Base-by-base conservation (phyloP, 2,113 vertebrate genomes). In the Cygnus atratus region DNA sequence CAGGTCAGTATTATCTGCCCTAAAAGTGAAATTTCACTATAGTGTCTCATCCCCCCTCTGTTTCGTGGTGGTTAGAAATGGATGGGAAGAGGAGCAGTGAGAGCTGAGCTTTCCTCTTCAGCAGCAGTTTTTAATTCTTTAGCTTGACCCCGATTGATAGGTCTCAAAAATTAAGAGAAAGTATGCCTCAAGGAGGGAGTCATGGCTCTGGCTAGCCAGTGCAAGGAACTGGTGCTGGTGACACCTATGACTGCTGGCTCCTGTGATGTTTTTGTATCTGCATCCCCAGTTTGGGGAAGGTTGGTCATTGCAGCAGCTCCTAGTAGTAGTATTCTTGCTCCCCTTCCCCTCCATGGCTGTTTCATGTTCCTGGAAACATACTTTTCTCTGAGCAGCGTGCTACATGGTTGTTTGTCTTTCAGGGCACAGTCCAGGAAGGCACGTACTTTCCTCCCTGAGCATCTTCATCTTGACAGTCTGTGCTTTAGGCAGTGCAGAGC, bases 381-480 rank as follows among this genome's bases (percentile, higher is more conserved):
- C 5, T 46, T 87, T 62, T 71, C 43, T 20, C 15, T 62, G 31
- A 82, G 21, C 11, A 65, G 39, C 4, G 1, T 44, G 3, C 26
- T 87, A 19, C 24, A 10, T 78, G 59, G 33, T 24, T 12, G 10
- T 21, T 21, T 57, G 43, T 41, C 12, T 79, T 90, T 68, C 62
- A 33, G 22, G 52, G 75, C 15, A 14, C 12, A 57, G 13, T 72
- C 35, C 35, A 63, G 61, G 37, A 57, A 62, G 62, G 11, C 39
- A 13, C 2, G 0, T 54, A 20, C 24, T 19, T 90, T 71, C 22
- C n/a, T 82, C 2, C 18, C 3, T 1, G 13, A 2, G 0, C 39
- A 28, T 81, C 48, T 77, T 91, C 72, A 28, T 20, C 20, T 80
- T 62, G 7, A 26, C 5, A 77, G 5, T 35, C 21, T 17, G 31